A percentile compares a stretch with the other conserved stretches of the same genome.
phyloP scores from a whole-genome alignment of 2,797 vertebrate species.

The Danio jaintianensis region DNA sequence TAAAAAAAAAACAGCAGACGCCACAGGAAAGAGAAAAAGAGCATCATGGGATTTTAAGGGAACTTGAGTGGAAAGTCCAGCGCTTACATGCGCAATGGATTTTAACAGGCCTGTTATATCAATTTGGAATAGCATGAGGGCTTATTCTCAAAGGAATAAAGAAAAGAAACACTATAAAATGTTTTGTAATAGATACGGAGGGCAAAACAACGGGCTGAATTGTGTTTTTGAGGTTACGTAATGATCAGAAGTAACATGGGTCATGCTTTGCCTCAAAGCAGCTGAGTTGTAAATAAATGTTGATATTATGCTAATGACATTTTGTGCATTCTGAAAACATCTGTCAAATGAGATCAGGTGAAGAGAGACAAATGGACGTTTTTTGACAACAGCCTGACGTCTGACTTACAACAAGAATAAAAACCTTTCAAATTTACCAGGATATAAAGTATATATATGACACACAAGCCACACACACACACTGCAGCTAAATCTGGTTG shows the following conservation, averaged over 20 bases:
- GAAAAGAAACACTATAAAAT: neutral
- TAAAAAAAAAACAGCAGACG: conserved; percentile 56
- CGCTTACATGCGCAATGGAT: conserved; percentile 18
- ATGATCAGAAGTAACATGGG: neutral
- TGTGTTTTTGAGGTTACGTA: neutral
- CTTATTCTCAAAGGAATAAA: conserved; percentile 1
- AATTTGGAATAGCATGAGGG: neutral
- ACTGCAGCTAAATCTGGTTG: no score
- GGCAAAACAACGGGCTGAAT: neutral
- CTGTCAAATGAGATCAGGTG: conserved; percentile 45
- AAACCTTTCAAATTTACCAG: neutral
- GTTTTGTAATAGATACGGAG: neutral
- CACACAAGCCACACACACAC: no score
- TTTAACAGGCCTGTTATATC: conserved; percentile 48
- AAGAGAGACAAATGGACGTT: conserved; percentile 3
- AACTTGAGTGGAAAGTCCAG: conserved; percentile 22
- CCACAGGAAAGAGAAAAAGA: conserved; percentile 47
- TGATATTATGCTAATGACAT: conserved; percentile 38
- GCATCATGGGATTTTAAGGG: conserved; percentile 48
- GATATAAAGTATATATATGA: neutral
- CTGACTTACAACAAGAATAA: neutral
- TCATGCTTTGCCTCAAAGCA: neutral
- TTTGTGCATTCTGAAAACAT: conserved; percentile 17
- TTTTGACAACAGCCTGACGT: conserved; percentile 31
- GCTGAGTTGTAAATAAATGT: conserved; percentile 8